Evolutionary conservation across 2,888 invertebrate species (phyloP), one percentile per base, ranked within the genome.

Genomic region (Tillus elongatus): DNA sequence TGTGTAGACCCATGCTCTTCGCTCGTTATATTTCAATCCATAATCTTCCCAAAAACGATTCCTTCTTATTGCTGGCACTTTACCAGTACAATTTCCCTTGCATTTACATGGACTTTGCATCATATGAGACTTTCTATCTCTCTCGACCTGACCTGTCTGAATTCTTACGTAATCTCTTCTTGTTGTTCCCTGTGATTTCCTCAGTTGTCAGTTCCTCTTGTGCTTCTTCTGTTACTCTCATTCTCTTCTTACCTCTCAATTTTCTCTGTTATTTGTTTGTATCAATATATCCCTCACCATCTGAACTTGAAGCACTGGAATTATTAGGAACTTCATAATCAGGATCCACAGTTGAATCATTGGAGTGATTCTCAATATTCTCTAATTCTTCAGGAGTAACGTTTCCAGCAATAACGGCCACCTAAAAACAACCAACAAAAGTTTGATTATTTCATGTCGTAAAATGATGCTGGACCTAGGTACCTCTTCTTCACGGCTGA

Each of bases 11-110:
- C 28, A 35, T n/a, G 30, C 30, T 12, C 36, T 36, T 36, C 36
- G 30, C 11, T 24, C 8, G 15, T 36, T 36, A 14, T 36, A 36
- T 30, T 36, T 27, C 36, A 36, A 30, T 36, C 30, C 30, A 30
- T 30, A 36, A 36, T 30, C 36, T 30, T 36, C 36, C 36, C 24
- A 34, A 27, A 34, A 26, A 34, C 15, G 13, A n/a, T 24, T 34
- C 14, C 34, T 24, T 12, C 27, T 36, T 12, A 16, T 11, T 30
- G 30, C 15, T 12, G 36, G 12, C 30, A 36, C 30, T 30, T 36
- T 30, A 36, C 29, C 30, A 36, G 30, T 36, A 19, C 36, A 30
- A n/a, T 30, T 30, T 36, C 16, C 34, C 19, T 34, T 34, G 27
- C 30, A 36, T 30, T 30, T 30, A 30, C 36, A 30, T 30, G 36